Conservation (phyloP, 2,113 vertebrate genomes). For the Antennarius striatus region DNA sequence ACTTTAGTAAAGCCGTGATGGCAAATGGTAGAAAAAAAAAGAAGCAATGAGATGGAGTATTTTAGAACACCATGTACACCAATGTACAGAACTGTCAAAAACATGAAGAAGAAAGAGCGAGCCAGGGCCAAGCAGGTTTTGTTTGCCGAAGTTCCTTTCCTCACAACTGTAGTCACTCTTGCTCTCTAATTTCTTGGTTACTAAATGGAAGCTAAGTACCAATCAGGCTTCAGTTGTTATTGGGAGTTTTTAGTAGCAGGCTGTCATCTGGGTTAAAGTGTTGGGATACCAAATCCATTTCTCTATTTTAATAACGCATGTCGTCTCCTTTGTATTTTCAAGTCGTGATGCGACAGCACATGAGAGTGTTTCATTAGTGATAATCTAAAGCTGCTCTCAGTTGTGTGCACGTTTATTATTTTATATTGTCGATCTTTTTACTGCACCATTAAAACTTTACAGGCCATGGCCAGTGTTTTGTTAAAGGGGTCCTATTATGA, state of each 20-base stretch:
- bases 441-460: background rate
- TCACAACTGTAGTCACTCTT: too few species aligned
- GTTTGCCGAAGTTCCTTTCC: too few species aligned
- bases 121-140: too few species aligned
- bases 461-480: background rate
- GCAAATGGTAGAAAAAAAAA: conserved; percentile 5
- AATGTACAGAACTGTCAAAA: too few species aligned
- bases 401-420: background rate
- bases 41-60: background rate
- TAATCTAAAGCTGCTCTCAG: background rate
- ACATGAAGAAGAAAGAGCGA: too few species aligned
- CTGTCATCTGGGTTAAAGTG: background rate
- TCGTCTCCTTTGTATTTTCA: background rate
- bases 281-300: background rate
- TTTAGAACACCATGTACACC: too few species aligned
- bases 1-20: conserved; percentile 55
- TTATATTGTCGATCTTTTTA: background rate
- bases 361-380: background rate
- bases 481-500: too few species aligned
- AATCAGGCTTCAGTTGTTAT: background rate
- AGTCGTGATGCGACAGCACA: background rate
- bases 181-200: too few species aligned
- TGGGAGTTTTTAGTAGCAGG: too few species aligned
- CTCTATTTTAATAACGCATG: too few species aligned
- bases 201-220: background rate